Evolutionary conservation across 1,140 invertebrate species (phyloP).

Genomic region (Camponotus vicinus): DNA sequence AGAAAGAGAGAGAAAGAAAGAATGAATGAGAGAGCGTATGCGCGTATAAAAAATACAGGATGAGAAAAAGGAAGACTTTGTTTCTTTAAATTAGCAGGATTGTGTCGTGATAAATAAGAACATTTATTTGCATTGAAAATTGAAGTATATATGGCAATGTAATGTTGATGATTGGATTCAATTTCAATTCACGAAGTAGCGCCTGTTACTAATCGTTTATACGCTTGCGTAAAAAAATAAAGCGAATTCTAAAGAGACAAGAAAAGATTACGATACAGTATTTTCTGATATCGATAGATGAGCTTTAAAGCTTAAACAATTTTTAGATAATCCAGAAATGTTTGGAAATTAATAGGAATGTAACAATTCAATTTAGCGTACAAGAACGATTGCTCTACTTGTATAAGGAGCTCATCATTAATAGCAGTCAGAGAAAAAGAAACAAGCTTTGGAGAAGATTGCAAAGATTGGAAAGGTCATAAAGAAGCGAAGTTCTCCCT

Average conservation of each 20-base stretch:
- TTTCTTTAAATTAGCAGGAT: slow-evolving; percentile 66
- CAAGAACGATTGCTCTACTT: neutral
- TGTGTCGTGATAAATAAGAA: slow-evolving; percentile 70
- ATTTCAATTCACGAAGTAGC: slow-evolving; percentile 30
- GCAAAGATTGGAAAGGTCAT: neutral
- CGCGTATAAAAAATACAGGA: slow-evolving; percentile 48
- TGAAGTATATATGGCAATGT: slow-evolving; percentile 2
- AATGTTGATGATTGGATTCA: neutral
- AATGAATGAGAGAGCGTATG: slow-evolving; percentile 56
- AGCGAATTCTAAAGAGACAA: slow-evolving; percentile 14
- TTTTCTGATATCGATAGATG: slow-evolving; percentile 34
- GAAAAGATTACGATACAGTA: neutral
- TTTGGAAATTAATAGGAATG: slow-evolving; percentile 36
- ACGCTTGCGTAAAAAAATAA: slow-evolving; percentile 33
- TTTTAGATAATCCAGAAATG: slow-evolving; percentile 22
- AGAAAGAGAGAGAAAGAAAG: slow-evolving; percentile 13
- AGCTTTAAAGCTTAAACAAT: slow-evolving; percentile 11
- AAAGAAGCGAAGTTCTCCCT: neutral
- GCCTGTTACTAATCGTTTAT: slow-evolving; percentile 34
- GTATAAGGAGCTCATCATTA: slow-evolving; percentile 13
- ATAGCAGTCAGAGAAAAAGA: neutral
- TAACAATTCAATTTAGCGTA: slow-evolving; percentile 19
- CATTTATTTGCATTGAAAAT: slow-evolving; percentile 18
- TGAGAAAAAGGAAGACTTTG: slow-evolving; percentile 47
- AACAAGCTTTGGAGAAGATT: neutral